These are phyloP conservation scores for Piscicola geometra DNA, from an alignment of 2,888 invertebrate species.

Conservation along the genomic window DNA sequence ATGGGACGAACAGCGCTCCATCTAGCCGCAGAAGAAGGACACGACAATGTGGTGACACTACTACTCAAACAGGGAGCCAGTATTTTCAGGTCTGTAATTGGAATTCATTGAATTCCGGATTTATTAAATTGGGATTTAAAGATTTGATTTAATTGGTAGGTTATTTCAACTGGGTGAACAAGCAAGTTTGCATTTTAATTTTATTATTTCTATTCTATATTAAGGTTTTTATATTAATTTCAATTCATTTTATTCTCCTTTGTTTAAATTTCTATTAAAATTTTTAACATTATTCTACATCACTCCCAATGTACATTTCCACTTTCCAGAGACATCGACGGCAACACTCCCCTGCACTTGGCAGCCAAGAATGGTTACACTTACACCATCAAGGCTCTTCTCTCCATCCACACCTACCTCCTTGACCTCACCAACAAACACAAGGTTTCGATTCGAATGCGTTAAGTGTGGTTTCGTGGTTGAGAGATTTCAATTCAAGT, in stretches of 20 bases:
- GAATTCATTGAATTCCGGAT: no score
- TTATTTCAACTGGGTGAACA: no score
- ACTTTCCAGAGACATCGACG: constrained; percentile 64
- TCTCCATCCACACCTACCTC: constrained; percentile 78
- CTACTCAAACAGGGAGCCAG: constrained; percentile 74
- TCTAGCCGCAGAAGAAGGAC: constrained; percentile 76
- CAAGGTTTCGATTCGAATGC: constrained; percentile 62
- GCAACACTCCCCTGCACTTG: constrained; percentile 77
- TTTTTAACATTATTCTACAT: no score
- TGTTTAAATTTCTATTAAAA: no score
- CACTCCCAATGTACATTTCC: background rate
- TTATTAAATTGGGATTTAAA: no score
- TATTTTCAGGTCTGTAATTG: constrained; percentile 37
- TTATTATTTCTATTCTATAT: no score
- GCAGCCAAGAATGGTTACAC: constrained; percentile 93
- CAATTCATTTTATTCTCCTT: no score
- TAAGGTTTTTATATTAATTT: no score
- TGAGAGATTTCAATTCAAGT: background rate
- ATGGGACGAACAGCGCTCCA: constrained; percentile 80
- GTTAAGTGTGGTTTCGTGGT: background rate
- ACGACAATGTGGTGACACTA: constrained; percentile 75
- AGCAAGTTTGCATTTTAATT: no score
- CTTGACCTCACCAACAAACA: constrained; percentile 78
- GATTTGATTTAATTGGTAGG: no score
- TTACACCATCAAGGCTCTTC: constrained; percentile 74